Evolutionary conservation across 2,113 vertebrate species (phyloP).

Genomic region (Entelurus aequoreus): DNA sequence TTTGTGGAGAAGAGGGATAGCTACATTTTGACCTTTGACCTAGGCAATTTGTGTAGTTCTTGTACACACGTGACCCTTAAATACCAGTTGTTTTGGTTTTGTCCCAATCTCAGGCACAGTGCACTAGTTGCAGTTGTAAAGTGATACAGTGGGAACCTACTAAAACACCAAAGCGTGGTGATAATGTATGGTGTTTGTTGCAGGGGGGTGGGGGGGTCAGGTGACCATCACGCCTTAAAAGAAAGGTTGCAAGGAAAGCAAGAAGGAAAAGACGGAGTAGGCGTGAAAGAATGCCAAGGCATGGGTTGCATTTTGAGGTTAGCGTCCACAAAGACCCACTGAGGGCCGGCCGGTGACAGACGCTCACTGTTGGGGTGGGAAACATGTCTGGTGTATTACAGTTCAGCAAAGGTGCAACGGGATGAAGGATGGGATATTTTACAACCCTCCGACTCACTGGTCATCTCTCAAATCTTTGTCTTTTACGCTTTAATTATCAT

Average conservation of each 20-base stretch:
- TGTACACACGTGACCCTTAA: too few species aligned
- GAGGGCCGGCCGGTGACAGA: slow-evolving; percentile 24
- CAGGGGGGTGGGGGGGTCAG: slow-evolving; percentile 4
- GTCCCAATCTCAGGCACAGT: too few species aligned
- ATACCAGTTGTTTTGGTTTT: too few species aligned
- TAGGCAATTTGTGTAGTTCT: too few species aligned
- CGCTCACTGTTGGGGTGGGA: slow-evolving; percentile 8
- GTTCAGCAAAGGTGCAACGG: slow-evolving; percentile 31
- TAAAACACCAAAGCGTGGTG: not conserved
- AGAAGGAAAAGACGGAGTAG: slow-evolving; percentile 32
- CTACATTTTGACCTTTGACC: too few species aligned
- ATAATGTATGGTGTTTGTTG: not conserved
- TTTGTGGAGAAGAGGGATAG: too few species aligned
- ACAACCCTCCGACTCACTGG: not conserved
- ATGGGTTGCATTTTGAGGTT: slow-evolving; percentile 42
- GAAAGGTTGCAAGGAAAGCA: slow-evolving; percentile 20
- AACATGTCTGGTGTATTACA: slow-evolving; percentile 29
- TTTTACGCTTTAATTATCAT: too few species aligned
- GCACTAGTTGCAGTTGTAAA: too few species aligned
- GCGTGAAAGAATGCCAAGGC: slow-evolving; percentile 37
- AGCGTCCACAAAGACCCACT: slow-evolving; percentile 22
- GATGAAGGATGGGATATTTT: not conserved
- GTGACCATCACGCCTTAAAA: slow-evolving; percentile 25
- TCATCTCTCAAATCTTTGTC: too few species aligned
- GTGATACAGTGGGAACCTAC: too few species aligned